Conservation (phyloP, 2,888 invertebrate genomes). For the Ferrisia virgata region DNA sequence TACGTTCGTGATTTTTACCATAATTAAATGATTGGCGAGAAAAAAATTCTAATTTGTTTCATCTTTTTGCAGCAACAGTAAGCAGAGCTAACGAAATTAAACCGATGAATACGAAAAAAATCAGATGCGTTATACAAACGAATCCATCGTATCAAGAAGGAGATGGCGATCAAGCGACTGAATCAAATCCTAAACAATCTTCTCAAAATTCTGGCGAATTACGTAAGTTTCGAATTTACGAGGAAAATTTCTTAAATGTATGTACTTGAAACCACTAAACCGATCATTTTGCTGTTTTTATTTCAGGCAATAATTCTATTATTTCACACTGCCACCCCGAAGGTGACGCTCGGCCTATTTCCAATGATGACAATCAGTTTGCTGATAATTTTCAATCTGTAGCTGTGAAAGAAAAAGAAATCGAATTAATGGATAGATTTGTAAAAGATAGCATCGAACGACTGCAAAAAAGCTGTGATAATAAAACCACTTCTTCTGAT, state of each 20-base stretch:
- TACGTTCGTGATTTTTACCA: not conserved
- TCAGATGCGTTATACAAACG: conserved; percentile 24
- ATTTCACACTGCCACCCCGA: not conserved
- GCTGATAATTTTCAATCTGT: conserved; percentile 10
- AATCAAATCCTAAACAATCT: not conserved
- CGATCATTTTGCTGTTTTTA: not conserved
- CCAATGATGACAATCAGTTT: not conserved
- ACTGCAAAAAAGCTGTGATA: conserved; percentile 21
- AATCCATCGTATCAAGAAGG: not conserved
- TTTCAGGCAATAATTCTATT: not conserved
- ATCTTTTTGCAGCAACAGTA: not conserved
- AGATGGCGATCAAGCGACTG: not conserved
- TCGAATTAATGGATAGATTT: conserved; percentile 12
- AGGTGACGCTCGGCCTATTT: not conserved
- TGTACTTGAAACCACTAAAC: not conserved
- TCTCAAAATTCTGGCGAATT: not conserved
- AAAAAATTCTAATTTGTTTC: not conserved
- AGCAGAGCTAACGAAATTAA: not conserved
- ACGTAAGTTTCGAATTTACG: not conserved
- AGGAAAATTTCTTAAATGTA: not conserved
- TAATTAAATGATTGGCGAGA: not conserved
- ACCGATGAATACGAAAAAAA: conserved; percentile 33
- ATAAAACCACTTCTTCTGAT: not conserved
- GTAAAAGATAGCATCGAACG: conserved; percentile 20
- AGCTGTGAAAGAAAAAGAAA: conserved; percentile 25